phyloP scores from a whole-genome alignment of 2,113 vertebrate genomes.

The Motacilla alba region DNA sequence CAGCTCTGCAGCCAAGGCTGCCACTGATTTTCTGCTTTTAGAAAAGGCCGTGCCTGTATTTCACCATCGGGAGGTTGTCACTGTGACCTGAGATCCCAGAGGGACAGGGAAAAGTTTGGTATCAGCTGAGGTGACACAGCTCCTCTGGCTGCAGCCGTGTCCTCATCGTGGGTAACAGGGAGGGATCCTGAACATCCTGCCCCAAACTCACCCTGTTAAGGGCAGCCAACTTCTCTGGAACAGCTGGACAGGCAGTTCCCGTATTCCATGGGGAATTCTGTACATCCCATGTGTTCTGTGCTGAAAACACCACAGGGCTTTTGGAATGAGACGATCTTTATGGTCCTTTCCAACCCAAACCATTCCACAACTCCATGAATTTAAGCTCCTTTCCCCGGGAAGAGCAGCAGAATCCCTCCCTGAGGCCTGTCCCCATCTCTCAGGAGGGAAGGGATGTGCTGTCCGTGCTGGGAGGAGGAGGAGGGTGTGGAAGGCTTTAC shows the following conservation, averaged over 20 bases:
- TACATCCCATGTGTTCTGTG: accelerated
- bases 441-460: not conserved
- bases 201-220: accelerated
- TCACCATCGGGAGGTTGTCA: accelerated
- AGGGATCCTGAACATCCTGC: not conserved
- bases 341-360: not conserved
- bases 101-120: not conserved
- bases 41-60: accelerated
- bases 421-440: accelerated
- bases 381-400: not conserved
- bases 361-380: not conserved
- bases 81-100: not conserved
- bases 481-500: not conserved
- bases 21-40: not conserved
- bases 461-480: not conserved
- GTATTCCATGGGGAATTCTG: accelerated
- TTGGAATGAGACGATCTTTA: not conserved
- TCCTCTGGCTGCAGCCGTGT: not conserved
- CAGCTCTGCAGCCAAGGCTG: accelerated
- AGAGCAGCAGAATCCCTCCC: not conserved
- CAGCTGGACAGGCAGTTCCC: accelerated
- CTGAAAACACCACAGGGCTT: not conserved
- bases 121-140: accelerated
- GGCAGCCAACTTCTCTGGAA: not conserved
- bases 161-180: accelerated